phyloP scores from a whole-genome alignment of 2,888 invertebrate genomes.

The Lepidonotus clava region DNA sequence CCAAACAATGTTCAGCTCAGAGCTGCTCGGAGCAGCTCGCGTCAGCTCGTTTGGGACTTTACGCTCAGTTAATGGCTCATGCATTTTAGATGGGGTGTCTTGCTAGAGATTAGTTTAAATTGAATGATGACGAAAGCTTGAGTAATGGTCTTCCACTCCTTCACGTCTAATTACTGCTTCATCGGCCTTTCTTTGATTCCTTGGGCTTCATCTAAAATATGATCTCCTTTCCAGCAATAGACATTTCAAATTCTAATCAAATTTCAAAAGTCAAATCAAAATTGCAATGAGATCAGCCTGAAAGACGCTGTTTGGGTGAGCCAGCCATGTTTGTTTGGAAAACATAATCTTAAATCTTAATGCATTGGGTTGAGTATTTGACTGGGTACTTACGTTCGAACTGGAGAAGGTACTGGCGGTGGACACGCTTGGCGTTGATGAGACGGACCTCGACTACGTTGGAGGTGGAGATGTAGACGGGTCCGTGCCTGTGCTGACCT shows the following conservation, averaged over 20 bases:
- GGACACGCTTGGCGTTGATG: constrained; percentile 45
- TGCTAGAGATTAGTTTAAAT: neutral
- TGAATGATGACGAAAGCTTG: constrained; percentile 4
- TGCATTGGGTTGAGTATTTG: too few species aligned
- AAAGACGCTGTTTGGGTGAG: too few species aligned
- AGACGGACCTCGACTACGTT: constrained; percentile 54
- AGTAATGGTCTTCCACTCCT: neutral
- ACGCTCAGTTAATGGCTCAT: neutral
- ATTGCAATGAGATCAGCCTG: too few species aligned
- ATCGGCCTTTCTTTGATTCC: too few species aligned
- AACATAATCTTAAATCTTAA: too few species aligned
- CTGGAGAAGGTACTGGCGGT: constrained; percentile 50
- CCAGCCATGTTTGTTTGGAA: too few species aligned
- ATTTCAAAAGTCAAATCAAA: too few species aligned
- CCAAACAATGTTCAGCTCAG: too few species aligned
- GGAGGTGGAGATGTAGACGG: constrained; percentile 51
- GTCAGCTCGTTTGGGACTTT: neutral
- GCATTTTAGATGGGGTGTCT: neutral
- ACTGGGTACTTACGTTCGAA: constrained; percentile 1
- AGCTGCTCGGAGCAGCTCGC: too few species aligned
- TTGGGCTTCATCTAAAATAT: too few species aligned
- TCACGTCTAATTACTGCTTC: constrained; percentile 1
- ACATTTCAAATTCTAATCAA: too few species aligned
- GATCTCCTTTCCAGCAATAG: too few species aligned
- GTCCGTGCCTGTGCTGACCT: constrained; percentile 34